phyloP scores from a whole-genome alignment of 2,888 invertebrate genomes.

The Drosophila phalerata region DNA sequence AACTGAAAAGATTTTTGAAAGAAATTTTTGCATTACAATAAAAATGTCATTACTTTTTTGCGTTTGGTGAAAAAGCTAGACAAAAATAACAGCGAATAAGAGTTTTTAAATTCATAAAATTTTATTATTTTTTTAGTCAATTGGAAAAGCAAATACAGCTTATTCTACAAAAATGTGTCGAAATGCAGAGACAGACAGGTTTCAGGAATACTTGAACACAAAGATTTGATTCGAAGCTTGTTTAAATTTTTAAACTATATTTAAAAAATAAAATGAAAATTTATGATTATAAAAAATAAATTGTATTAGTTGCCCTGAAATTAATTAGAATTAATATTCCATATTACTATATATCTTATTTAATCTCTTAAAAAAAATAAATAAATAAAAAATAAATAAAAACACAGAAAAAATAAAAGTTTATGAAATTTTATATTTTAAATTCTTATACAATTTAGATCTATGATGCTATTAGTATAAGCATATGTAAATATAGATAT shows the following conservation, averaged over 20 bases:
- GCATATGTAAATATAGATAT: too few species aligned
- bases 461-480: too few species aligned
- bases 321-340: too few species aligned
- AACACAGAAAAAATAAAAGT: too few species aligned
- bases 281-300: too few species aligned
- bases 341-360: too few species aligned
- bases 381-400: too few species aligned
- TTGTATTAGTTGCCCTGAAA: too few species aligned
- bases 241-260: not conserved
- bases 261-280: too few species aligned
- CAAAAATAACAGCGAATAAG: constrained; percentile 9
- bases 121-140: constrained; percentile 11
- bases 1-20: not conserved
- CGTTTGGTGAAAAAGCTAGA: not conserved
- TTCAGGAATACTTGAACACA: not conserved
- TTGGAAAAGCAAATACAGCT: constrained; percentile 26
- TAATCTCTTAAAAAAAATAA: too few species aligned
- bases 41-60: constrained; percentile 1
- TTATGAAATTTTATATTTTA: too few species aligned
- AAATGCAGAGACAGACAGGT: not conserved
- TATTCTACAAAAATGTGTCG: not conserved
- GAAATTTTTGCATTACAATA: constrained; percentile 20
- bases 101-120: constrained; percentile 16
- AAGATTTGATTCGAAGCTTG: not conserved
- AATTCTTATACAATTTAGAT: too few species aligned